Evolutionary conservation across 2,888 invertebrate species (phyloP), one percentile per base, ranked within the genome.

Genomic region (Drosophila macrothrix): DNA sequence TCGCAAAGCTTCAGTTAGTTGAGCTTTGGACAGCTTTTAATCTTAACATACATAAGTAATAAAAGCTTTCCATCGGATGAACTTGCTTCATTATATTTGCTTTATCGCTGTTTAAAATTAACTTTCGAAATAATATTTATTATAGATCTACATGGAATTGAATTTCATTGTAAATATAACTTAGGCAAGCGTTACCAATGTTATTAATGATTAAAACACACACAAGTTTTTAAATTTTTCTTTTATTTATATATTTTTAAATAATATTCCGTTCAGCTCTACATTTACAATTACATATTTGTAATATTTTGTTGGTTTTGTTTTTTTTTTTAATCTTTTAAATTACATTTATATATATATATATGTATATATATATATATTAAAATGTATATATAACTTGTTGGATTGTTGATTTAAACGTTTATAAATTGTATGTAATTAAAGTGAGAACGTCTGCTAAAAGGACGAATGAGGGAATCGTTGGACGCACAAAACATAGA

Each of bases 221-320:
- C 46, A 54, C 9, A 22, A 41, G 25, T 28, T 58, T 56, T 67
- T 63, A 22, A 58, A 67, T 77, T 87, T 87, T 88, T 88, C 58
- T 73, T 80, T 87, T 89, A 73, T 88, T 90, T 78, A 80, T 86
- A 85, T 88, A 89, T 89, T 85, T 90, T 90, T 83, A 81, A 83
- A 82, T 83, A 83, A 78, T 89, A 86, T 80, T 77, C 78, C 83
- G 78, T 83, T 90, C 89, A 90, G 83, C 84, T 89, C 89, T 90
- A 90, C 89, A 91, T 90, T 90, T 91, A 90, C 90, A 90, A 89
- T 90, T 90, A 91, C 83, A 91, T 89, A 87, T 72, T 84, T 88
- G 88, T 76, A 85, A 78, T 84, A 70, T 81, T 82, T 82, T 78
- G 74, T 83, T 81, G 50, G 60, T 73, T 86, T 67, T 67, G 37